Evolutionary conservation across 2,113 vertebrate genomes (phyloP).

Genomic region (Chrysemys picta): DNA sequence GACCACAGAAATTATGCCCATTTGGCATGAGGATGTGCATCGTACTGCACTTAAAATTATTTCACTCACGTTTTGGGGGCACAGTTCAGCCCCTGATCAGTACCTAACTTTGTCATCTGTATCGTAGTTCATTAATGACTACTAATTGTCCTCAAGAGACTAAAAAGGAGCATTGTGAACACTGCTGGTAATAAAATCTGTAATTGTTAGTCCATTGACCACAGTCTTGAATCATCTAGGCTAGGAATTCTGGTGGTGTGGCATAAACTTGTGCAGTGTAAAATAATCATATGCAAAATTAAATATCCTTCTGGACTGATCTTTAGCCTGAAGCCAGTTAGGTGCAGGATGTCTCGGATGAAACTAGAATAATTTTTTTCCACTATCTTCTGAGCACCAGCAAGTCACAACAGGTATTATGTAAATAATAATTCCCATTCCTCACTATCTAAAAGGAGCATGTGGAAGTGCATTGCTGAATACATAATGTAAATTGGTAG

Average conservation of each 20-base stretch:
- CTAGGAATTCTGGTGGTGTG: conserved; percentile 21
- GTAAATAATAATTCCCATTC: neutral
- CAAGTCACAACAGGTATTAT: neutral
- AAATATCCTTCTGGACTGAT: conserved; percentile 29
- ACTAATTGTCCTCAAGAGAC: conserved; percentile 4
- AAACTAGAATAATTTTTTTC: neutral
- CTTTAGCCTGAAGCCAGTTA: conserved; percentile 30
- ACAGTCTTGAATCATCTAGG: conserved; percentile 20
- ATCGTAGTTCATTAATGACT: conserved; percentile 10
- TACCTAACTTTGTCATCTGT: conserved; percentile 7
- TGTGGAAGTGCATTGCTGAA: neutral
- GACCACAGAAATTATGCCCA: neutral
- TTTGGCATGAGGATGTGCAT: neutral
- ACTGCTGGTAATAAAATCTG: conserved; percentile 50
- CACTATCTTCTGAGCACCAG: neutral
- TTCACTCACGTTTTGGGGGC: neutral
- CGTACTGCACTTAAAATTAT: neutral
- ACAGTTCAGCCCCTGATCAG: neutral
- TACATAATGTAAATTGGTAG: neutral
- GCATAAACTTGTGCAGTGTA: neutral
- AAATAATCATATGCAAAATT: conserved; percentile 14
- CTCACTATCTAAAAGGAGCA: neutral
- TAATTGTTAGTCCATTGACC: conserved; percentile 23
- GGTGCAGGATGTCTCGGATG: neutral
- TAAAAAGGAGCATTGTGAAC: conserved; percentile 20